phyloP scores from a whole-genome alignment of 2,113 vertebrate genomes.

The Solea solea region DNA sequence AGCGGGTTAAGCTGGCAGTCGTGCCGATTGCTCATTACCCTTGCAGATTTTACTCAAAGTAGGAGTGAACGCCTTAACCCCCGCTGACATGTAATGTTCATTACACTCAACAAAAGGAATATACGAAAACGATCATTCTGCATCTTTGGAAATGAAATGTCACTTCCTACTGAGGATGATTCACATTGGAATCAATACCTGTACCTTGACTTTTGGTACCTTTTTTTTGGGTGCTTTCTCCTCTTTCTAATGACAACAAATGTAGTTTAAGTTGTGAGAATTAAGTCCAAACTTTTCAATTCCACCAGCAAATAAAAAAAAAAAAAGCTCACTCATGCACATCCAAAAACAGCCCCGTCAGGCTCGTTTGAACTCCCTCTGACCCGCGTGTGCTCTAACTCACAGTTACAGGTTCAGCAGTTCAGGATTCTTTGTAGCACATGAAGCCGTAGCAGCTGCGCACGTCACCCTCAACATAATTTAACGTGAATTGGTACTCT shows the following conservation, averaged over 20 bases:
- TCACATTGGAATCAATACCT: not conserved
- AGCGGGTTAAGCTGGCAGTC: slow-evolving; percentile 22
- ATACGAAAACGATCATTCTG: not conserved
- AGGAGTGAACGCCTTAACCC: not conserved
- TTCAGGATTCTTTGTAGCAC: no score
- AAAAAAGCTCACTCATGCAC: not conserved
- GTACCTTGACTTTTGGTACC: not conserved
- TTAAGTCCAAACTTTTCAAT: not conserved
- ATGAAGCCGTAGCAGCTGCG: not conserved
- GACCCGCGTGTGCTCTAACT: not conserved
- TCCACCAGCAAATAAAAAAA: not conserved
- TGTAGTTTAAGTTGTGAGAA: not conserved
- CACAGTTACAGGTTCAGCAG: not conserved
- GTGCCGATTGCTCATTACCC: slow-evolving; percentile 36
- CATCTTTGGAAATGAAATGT: slow-evolving; percentile 3
- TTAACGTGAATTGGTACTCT: no score
- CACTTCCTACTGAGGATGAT: not conserved
- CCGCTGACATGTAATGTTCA: slow-evolving; percentile 9
- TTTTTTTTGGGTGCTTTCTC: no score
- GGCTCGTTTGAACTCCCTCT: no score
- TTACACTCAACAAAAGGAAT: slow-evolving; percentile 14
- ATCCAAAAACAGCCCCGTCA: not conserved
- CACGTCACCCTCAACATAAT: no score
- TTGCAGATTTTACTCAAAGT: slow-evolving; percentile 28
- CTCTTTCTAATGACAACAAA: no score